Conservation (phyloP, 2,113 vertebrate genomes). For the Etia nguti region DNA sequence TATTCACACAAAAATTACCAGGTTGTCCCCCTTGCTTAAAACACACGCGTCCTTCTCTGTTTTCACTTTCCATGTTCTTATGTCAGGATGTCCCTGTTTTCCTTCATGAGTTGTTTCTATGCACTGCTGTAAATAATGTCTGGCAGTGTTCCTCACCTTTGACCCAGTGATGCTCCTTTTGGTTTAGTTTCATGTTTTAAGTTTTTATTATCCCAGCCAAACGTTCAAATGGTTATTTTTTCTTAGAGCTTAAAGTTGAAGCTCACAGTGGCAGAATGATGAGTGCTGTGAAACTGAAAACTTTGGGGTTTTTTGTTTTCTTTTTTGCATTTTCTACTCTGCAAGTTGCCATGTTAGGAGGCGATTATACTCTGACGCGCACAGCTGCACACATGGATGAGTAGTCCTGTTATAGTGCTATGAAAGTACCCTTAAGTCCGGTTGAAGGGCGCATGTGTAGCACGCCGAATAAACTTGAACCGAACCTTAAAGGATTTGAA, state of each 20-base stretch:
- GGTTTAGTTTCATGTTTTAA: background rate
- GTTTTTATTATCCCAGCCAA: background rate
- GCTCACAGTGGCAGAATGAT: background rate
- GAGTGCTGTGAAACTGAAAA: background rate
- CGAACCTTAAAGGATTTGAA: background rate
- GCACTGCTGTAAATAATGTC: background rate
- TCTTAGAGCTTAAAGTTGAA: background rate
- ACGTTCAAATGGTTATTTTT: background rate
- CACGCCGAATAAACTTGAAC: background rate
- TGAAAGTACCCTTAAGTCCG: background rate
- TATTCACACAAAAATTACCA: background rate
- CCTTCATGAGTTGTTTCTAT: background rate
- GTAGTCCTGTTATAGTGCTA: rapidly evolving
- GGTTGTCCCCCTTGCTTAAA: background rate
- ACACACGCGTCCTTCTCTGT: background rate
- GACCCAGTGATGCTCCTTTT: background rate
- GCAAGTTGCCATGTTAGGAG: background rate
- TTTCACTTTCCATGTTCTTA: constrained; percentile 20
- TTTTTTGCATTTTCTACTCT: background rate
- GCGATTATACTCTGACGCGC: background rate
- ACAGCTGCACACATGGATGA: background rate
- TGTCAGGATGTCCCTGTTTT: constrained; percentile 10
- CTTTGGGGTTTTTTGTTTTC: background rate
- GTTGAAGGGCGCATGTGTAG: background rate
- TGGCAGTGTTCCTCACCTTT: background rate